Base-by-base conservation (phyloP, 2,113 vertebrate species). In the Notarius quadriscutis region DNA sequence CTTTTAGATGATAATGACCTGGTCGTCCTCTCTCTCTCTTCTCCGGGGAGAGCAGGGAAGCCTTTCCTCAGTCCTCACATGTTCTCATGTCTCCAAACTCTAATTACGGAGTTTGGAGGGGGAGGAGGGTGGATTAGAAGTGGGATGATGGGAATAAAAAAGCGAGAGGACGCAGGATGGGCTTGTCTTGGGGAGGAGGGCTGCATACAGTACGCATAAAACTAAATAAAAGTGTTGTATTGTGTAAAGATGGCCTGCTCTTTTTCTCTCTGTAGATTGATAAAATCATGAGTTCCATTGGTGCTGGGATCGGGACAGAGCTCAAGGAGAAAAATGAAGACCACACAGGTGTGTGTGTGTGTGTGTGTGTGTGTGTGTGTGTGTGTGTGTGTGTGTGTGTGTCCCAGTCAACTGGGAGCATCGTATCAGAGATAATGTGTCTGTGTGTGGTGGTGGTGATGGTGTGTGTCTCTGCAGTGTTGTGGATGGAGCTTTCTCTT, bases 221-320 rank as follows among this genome's bases (percentile, higher is more conserved):
- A 89, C 63, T 69, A 55, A 65, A 85, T 22, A 80, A 81, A 20
- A 41, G 51, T 48, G 11, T n/a, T 57, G 11, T 4, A n/a, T 88
- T 86, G 71, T 86, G 72, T 80, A 88, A 88, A 89, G 30, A 85
- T 27, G 12, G 15, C 20, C n/a, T 60, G 3, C 57, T 84, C 4
- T 93, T 87, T 92, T n/a, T 87, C n/a, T 89, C 91, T 92, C 91
- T 91, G 48, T 91, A 99, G 98, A 99, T 99, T 89, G 98, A 99
- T 95, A 99, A 99, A 95, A 99, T 99, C 89, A 99, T 99, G 97
- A 99, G 94, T 93, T 98, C 97, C 51, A 97, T 99, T 90, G 98
- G 97, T 88, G 97, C 96, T 84, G 97, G 98, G 91, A 99, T 99
- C 90, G 94, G 95, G 87, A 97, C 95, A 50, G 97, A 96, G 87